Conservation (phyloP, 2,888 invertebrate genomes). For the Synergus laeviventris region DNA sequence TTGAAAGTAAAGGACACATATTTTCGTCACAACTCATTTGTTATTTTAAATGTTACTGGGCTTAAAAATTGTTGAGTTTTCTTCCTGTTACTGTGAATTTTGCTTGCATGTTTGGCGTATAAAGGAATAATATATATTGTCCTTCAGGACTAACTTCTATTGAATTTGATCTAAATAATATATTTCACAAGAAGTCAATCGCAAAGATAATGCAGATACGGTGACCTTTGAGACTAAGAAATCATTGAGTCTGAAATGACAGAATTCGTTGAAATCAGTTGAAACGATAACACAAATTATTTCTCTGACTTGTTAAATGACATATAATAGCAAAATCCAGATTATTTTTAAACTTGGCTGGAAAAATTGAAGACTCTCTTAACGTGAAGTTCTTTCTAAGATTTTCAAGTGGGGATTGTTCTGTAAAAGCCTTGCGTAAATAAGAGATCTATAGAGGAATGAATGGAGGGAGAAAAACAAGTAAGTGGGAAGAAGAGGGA, state of each 20-base stretch:
- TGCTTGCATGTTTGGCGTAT: too few relatives aligned
- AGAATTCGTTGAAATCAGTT: conserved; percentile 1
- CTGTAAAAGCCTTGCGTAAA: conserved; percentile 16
- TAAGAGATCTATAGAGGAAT: conserved; percentile 41
- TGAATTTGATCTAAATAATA: not conserved
- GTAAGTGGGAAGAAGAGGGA: conserved; percentile 1
- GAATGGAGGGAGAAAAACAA: conserved; percentile 41
- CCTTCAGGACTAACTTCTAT: not conserved
- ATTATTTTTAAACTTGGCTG: not conserved
- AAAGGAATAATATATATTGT: not conserved
- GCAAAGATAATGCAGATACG: not conserved
- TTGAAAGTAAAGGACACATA: too few relatives aligned
- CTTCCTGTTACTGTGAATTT: too few relatives aligned
- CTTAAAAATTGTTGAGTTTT: too few relatives aligned
- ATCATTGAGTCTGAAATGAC: not conserved
- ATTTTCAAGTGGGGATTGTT: conserved; percentile 11
- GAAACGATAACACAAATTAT: not conserved
- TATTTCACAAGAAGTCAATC: not conserved
- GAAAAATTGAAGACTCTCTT: conserved; percentile 23
- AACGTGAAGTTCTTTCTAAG: conserved; percentile 24
- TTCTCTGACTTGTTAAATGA: not conserved
- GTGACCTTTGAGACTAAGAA: not conserved
- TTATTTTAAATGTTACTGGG: too few relatives aligned
- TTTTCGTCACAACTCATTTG: too few relatives aligned
- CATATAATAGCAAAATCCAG: conserved; percentile 1